These are phyloP conservation scores for Matsumyia berberina DNA, from an alignment of 2,888 invertebrate genomes.

Conservation along the genomic window DNA sequence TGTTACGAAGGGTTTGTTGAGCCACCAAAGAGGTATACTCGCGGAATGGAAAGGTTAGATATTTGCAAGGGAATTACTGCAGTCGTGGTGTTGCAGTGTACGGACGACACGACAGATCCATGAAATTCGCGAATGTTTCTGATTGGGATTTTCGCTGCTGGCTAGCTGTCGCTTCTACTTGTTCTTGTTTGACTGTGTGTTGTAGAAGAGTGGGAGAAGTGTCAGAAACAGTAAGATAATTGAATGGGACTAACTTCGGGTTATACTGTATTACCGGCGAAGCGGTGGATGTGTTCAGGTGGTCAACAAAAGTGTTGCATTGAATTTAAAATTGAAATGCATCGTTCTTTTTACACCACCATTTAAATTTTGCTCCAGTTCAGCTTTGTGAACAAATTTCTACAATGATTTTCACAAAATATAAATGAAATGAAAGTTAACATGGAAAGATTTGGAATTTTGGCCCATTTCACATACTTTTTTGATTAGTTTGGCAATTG, in stretches of 20 bases:
- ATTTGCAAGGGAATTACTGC: conserved; percentile 16
- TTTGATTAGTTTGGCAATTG: no score
- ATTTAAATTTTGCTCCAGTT: no score
- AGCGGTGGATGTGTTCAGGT: conserved; percentile 28
- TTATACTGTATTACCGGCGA: conserved; percentile 29
- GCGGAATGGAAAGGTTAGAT: conserved; percentile 25
- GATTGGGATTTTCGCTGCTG: conserved; percentile 54
- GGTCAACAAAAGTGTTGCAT: background rate
- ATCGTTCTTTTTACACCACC: no score
- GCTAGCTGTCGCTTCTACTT: conserved; percentile 26
- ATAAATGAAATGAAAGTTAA: no score
- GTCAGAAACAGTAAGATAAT: background rate
- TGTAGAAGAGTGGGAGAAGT: conserved; percentile 30
- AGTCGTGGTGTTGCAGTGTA: conserved; percentile 34
- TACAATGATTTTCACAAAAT: no score
- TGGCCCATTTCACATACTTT: no score
- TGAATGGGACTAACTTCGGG: conserved; percentile 16
- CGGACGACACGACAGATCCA: conserved; percentile 42
- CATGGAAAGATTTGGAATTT: no score
- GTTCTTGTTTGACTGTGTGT: conserved; percentile 41
- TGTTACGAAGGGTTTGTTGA: background rate
- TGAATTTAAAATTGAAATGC: background rate
- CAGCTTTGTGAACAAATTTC: no score
- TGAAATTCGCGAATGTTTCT: conserved; percentile 66
- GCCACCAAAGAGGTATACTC: background rate